Conservation (phyloP, 1,140 invertebrate species). For the Drosophila guanche region DNA sequence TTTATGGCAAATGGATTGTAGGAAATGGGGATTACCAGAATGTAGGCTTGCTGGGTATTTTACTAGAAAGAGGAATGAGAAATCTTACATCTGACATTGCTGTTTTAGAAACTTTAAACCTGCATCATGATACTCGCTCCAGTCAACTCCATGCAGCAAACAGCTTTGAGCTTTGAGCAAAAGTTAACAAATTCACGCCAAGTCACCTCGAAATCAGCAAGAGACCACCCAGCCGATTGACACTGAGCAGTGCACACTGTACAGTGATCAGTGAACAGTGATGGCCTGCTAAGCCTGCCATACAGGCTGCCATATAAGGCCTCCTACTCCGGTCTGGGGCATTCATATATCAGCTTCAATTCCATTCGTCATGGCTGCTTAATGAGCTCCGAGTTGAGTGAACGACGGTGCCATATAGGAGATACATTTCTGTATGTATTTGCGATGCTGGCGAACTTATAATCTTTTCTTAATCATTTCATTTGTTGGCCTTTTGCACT, state of each 20-base stretch:
- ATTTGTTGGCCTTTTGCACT: constrained; percentile 42
- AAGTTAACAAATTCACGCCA: constrained; percentile 83
- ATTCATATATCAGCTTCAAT: constrained; percentile 79
- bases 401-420: constrained; percentile 55
- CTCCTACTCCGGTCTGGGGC: constrained; percentile 27
- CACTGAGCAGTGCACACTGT: constrained; percentile 35
- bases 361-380: constrained; percentile 81
- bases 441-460: constrained; percentile 47
- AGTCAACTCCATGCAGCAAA: too few relatives aligned
- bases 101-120: background rate
- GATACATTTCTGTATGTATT: constrained; percentile 19
- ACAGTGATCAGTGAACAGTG: constrained; percentile 12
- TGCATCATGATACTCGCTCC: background rate
- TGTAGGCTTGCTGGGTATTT: too few relatives aligned
- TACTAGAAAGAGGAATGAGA: too few relatives aligned
- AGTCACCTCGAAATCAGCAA: constrained; percentile 79
- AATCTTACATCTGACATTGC: too few relatives aligned
- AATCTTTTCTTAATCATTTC: constrained; percentile 79
- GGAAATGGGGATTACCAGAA: too few relatives aligned
- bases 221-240: constrained; percentile 70
- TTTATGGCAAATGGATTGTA: too few relatives aligned
- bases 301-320: constrained; percentile 64
- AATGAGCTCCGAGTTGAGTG: constrained; percentile 75
- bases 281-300: constrained; percentile 28
- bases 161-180: too few relatives aligned